Conservation (phyloP, 2,113 vertebrate genomes). For the Phylloscopus whistleri region DNA sequence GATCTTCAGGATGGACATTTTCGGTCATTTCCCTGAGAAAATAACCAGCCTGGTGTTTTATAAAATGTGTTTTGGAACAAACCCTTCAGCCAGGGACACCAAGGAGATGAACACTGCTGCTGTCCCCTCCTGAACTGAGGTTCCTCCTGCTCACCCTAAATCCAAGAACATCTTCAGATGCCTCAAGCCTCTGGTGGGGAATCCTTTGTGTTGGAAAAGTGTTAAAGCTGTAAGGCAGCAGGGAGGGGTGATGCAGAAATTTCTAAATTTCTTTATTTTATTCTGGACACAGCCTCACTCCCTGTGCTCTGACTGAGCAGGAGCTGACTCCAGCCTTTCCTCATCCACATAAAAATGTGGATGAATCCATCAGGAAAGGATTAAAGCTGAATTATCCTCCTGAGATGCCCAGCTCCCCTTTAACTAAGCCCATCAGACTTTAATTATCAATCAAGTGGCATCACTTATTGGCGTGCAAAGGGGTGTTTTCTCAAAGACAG, state of each 20-base stretch:
- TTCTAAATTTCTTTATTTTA: neutral
- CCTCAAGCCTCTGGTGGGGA: neutral
- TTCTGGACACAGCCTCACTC: neutral
- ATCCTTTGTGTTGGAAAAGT: neutral
- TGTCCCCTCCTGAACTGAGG: neutral
- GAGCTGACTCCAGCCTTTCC: neutral
- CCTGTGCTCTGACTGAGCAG: neutral
- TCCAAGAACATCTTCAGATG: neutral
- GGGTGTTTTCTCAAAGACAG: neutral
- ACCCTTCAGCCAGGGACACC: neutral
- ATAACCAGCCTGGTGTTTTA: neutral
- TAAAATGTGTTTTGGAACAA: neutral
- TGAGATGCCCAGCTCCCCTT: neutral
- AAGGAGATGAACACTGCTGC: neutral
- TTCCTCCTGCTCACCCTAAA: neutral
- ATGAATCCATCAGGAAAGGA: neutral
- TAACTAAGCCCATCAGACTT: neutral
- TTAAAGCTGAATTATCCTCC: neutral
- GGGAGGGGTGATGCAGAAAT: no score
- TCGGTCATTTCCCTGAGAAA: neutral
- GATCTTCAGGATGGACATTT: neutral
- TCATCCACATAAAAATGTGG: neutral
- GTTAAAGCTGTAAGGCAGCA: neutral
- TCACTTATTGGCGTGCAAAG: neutral
- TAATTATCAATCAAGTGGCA: neutral